Percentiles rank a stretch among this genome's conserved stretches.
Evolutionary conservation across 2,888 invertebrate species (phyloP).

Genomic region (Papilio demoleus): DNA sequence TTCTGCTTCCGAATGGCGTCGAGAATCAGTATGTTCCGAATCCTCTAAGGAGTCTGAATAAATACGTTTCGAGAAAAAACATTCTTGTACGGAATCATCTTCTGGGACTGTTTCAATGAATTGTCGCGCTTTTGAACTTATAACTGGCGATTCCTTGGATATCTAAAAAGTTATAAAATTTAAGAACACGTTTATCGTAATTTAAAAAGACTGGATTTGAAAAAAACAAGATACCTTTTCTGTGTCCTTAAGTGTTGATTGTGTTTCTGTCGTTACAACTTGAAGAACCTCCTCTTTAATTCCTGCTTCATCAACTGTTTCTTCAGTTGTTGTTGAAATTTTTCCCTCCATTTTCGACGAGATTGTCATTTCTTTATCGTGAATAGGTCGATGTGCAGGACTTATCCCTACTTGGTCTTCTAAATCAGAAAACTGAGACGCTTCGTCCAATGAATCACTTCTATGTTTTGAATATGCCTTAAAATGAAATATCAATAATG

Average conservation of each 20-base stretch:
- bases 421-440: conserved; percentile 79
- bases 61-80: conserved; percentile 81
- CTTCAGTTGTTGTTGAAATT: conserved; percentile 45
- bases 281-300: conserved; percentile 62
- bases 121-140: conserved; percentile 80
- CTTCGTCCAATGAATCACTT: conserved; percentile 79
- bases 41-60: conserved; percentile 81
- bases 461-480: conserved; percentile 78
- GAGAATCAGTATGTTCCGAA: conserved; percentile 79
- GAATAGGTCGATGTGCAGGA: conserved; percentile 64
- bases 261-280: conserved; percentile 71
- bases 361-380: conserved; percentile 52
- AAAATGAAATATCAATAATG: conserved; percentile 13
- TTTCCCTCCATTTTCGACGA: conserved; percentile 53
- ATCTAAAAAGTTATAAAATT: conserved; percentile 49
- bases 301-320: conserved; percentile 50
- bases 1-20: conserved; percentile 80
- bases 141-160: conserved; percentile 77
- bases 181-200: neutral
- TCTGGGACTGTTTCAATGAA: conserved; percentile 83
- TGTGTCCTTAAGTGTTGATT: conserved; percentile 57
- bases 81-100: conserved; percentile 81
- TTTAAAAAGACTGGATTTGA: too few relatives aligned
- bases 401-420: conserved; percentile 77
- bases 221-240: conserved; percentile 62